Evolutionary conservation across 92 coral and sea anemone genomes (phyloP).

Genomic region (Porites rus): DNA sequence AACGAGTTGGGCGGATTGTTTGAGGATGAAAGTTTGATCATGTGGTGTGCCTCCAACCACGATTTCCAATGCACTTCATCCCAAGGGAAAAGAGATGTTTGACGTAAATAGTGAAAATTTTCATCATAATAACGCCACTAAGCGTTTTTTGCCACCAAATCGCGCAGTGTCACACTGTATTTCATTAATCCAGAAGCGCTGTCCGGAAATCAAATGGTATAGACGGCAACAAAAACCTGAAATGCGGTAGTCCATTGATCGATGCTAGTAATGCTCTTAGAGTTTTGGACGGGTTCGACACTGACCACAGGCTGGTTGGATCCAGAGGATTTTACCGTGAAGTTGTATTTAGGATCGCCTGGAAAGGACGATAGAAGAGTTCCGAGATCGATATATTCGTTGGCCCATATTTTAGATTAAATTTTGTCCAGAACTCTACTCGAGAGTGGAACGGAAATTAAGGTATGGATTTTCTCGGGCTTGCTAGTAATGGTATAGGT

Average conservation of each 20-base stretch:
- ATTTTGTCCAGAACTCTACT: neutral
- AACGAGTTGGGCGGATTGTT: too few relatives aligned
- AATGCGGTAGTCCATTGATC: too few relatives aligned
- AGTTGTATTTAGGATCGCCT: neutral
- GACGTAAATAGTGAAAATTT: too few relatives aligned
- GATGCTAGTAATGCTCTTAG: neutral
- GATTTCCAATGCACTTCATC: neutral
- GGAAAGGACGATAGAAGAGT: neutral
- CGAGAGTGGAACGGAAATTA: neutral
- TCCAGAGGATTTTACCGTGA: neutral
- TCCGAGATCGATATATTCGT: too few relatives aligned
- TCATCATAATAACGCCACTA: too few relatives aligned
- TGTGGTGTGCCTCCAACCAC: too few relatives aligned
- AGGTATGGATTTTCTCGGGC: too few relatives aligned
- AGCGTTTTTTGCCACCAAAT: neutral
- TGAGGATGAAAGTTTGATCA: too few relatives aligned
- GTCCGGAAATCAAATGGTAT: too few relatives aligned
- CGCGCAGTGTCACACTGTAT: neutral
- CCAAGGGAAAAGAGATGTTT: neutral
- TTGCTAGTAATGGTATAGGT: too few relatives aligned
- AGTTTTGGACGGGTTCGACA: neutral
- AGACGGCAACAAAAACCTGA: too few relatives aligned
- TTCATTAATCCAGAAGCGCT: too few relatives aligned
- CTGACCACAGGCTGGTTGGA: slow-evolving; percentile 1
- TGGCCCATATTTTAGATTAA: neutral